phyloP scores from a whole-genome alignment of 2,888 invertebrate species.

The Drepanosiphum platanoidis region DNA sequence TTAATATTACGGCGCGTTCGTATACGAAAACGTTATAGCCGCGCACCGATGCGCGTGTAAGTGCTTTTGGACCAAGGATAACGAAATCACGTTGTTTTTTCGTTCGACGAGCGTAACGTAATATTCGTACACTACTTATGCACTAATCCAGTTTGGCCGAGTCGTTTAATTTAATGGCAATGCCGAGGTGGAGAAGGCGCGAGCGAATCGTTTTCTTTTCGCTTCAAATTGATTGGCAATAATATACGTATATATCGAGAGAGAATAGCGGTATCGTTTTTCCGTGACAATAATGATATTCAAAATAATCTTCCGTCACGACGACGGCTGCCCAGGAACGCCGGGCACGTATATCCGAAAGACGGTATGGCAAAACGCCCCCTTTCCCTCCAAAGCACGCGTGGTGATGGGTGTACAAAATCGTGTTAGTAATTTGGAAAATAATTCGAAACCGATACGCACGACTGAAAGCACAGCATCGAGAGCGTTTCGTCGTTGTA shows the following conservation, averaged over 20 bases:
- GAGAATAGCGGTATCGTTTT: background rate
- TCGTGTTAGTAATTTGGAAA: too few relatives aligned
- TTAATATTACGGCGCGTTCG: too few relatives aligned
- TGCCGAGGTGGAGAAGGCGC: background rate
- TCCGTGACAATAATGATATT: background rate
- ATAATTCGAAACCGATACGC: too few relatives aligned
- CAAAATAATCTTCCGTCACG: background rate
- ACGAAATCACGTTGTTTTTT: background rate
- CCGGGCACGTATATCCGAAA: too few relatives aligned
- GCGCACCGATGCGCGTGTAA: background rate
- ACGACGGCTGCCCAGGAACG: too few relatives aligned
- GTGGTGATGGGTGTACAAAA: too few relatives aligned
- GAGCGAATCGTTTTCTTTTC: background rate
- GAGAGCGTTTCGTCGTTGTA: too few relatives aligned
- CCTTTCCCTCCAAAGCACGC: too few relatives aligned
- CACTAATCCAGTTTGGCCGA: background rate
- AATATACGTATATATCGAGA: background rate
- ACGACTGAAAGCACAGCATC: too few relatives aligned
- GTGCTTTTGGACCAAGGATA: background rate
- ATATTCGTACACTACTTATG: background rate
- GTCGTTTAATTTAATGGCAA: constrained; percentile 17
- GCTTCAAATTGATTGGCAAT: background rate
- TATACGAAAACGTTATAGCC: background rate
- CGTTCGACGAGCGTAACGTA: background rate
- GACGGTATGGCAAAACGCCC: too few relatives aligned